Evolutionary conservation across 2,113 vertebrate genomes (phyloP), one percentile per base, ranked within the genome.

Genomic region (Oreotragus oreotragus): DNA sequence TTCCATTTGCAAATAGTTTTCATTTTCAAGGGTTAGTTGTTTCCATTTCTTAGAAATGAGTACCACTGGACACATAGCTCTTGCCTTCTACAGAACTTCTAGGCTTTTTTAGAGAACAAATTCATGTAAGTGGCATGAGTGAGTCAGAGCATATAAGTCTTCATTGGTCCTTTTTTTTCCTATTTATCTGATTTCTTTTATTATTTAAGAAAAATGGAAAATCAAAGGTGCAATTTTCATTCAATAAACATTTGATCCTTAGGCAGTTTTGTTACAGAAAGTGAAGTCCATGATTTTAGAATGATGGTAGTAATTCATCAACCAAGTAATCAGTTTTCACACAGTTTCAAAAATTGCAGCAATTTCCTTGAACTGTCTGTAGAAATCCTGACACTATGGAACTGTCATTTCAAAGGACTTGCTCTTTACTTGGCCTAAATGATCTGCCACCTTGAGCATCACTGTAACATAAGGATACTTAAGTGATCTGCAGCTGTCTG

Each of bases 361-460:
- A 98, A 99, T 99, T 98, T 99, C 99, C 97, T 99, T 99, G 98
- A 99, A 99, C 95, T 99, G 99, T 93, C 98, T 99, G 98, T 99
- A 99, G 98, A 99, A 99, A 97, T 99, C 99, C 99, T 99, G 98
- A 87, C 99, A 99, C 96, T 99, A 99, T 70, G 99, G 98, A 96
- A 99, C 90, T 0, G 99, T 99, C 99, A 99, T 99, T 98, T 99
- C 99, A 97, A 99, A 99, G 45, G 99, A 99, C 87, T 98, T 99
- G 95, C 98, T 99, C 62, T 98, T 98, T 55, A 99, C 98, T 96
- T 99, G 99, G 60, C 99, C 99, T 2, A 99, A 99, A 25, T 99
- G 98, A 70, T 99, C 99, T 3, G 98, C 99, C n/a, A 99, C 98
- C 98, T 99, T 99, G 5, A 99, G 97, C 30, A 99, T 98, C 83